Percentiles rank a stretch among this genome's conserved stretches.
Evolutionary conservation across 2,888 invertebrate genomes (phyloP).

Genomic region (Aleiodes leptofemur): DNA sequence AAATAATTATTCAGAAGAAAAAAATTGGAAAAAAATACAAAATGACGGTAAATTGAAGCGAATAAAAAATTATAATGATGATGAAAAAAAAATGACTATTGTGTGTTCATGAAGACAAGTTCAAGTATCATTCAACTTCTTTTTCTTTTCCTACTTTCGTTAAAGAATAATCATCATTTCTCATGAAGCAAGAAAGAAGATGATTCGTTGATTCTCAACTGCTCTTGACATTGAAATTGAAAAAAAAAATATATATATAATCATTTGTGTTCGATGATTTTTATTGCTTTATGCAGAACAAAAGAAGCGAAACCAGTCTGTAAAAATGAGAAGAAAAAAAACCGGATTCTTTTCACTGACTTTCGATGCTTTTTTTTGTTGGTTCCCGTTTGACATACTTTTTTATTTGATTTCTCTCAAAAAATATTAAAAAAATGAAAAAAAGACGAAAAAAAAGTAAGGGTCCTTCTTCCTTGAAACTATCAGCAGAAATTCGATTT

Average conservation of each 20-base stretch:
- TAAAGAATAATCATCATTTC: no score
- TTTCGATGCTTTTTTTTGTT: conserved; percentile 19
- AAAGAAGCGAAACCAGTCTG: not conserved
- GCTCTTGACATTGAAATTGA: not conserved
- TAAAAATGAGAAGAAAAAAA: not conserved
- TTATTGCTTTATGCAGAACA: not conserved
- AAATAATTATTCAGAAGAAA: not conserved
- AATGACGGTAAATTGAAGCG: no score
- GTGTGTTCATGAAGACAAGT: conserved; percentile 15
- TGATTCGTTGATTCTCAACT: no score
- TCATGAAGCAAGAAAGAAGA: no score
- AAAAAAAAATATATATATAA: not conserved
- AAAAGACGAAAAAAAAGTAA: no score
- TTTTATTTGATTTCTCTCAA: not conserved
- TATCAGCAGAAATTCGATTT: not conserved
- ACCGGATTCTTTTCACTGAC: conserved; percentile 19
- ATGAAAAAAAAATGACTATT: not conserved
- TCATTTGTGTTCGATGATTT: not conserved
- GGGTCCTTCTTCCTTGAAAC: not conserved
- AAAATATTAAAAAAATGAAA: not conserved
- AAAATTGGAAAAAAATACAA: not conserved
- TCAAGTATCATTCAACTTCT: not conserved
- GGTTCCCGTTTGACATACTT: conserved; percentile 17
- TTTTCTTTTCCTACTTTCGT: not conserved
- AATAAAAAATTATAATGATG: no score